A percentile compares a stretch with the other conserved stretches of the same genome.
Evolutionary conservation across 2,888 invertebrate genomes (phyloP).

Genomic region (Melanostoma mellinum): DNA sequence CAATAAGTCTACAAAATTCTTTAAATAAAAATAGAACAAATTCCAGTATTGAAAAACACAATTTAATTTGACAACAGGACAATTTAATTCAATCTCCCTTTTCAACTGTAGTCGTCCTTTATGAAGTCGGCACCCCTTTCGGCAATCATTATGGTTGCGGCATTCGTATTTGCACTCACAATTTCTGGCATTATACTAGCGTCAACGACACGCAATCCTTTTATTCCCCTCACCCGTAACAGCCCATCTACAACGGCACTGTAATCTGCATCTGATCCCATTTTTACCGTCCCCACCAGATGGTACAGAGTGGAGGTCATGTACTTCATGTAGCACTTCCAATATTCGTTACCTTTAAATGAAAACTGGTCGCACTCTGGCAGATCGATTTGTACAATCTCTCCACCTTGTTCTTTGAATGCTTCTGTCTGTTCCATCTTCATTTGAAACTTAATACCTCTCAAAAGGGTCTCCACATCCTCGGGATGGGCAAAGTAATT

Average conservation of each 20-base stretch:
- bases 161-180: constrained; percentile 91
- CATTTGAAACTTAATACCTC: constrained; percentile 77
- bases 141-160: constrained; percentile 92
- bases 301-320: constrained; percentile 87
- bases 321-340: constrained; percentile 86
- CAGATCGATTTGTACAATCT: constrained; percentile 73
- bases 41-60: no score
- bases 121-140: constrained; percentile 88
- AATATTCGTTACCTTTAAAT: constrained; percentile 82
- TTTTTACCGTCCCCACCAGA: constrained; percentile 87
- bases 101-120: constrained; percentile 72
- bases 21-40: no score
- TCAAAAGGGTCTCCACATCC: constrained; percentile 79
- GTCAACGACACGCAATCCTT: constrained; percentile 87
- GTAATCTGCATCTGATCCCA: constrained; percentile 85
- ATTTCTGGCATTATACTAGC: constrained; percentile 90
- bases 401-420: constrained; percentile 79
- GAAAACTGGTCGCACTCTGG: constrained; percentile 75
- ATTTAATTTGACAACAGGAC: not conserved
- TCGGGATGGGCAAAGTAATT: constrained; percentile 83
- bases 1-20: no score
- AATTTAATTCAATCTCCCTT: not conserved
- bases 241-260: constrained; percentile 87
- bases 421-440: constrained; percentile 81
- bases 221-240: constrained; percentile 85